Evolutionary conservation across 2,797 vertebrate species (phyloP).

Genomic region (Cryptoprocta ferox): DNA sequence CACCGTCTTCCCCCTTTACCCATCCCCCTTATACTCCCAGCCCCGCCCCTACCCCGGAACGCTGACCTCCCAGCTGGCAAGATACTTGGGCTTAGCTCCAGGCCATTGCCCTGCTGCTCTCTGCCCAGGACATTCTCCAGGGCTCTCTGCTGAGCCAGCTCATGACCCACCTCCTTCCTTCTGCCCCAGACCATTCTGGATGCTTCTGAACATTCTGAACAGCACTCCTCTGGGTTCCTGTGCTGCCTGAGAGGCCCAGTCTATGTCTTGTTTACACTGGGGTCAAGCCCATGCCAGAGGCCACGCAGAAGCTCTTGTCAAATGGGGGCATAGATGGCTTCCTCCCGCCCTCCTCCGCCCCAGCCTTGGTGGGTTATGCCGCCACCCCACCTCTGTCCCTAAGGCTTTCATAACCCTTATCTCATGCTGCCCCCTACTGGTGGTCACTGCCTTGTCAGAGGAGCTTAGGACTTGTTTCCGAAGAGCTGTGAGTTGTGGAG

Average conservation of each 20-base stretch:
- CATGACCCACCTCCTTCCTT: not conserved
- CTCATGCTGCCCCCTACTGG: constrained; percentile 62
- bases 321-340: rapidly evolving
- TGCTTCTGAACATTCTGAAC: not conserved
- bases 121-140: not conserved
- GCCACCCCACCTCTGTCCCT: rapidly evolving
- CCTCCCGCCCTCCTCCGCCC: not conserved
- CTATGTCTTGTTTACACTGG: too few species aligned
- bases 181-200: not conserved
- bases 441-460: rapidly evolving
- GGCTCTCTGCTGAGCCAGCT: not conserved
- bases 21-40: rapidly evolving
- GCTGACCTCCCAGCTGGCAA: rapidly evolving
- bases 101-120: not conserved
- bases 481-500: not conserved
- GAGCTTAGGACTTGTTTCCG: not conserved
- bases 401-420: not conserved
- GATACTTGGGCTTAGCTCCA: not conserved
- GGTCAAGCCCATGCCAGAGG: not conserved
- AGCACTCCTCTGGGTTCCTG: not conserved
- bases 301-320: not conserved
- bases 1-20: not conserved
- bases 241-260: not conserved
- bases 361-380: not conserved
- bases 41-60: rapidly evolving